Base-by-base conservation (phyloP, 2,888 invertebrate genomes). In the Xanthostigma xanthostigma region DNA sequence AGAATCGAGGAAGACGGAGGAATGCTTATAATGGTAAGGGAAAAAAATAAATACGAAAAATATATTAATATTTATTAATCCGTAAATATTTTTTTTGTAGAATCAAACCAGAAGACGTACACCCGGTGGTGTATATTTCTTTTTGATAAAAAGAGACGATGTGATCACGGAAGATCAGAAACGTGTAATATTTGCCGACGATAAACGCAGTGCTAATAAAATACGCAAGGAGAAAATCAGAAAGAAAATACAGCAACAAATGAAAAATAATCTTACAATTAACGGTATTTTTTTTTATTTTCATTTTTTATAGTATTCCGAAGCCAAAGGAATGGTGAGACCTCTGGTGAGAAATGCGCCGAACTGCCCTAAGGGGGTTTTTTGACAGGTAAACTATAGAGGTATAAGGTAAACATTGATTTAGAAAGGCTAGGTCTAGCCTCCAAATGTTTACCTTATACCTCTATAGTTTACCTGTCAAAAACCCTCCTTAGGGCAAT, bases 41-140 rank as follows among this genome's bases (percentile, higher is more conserved):
- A 12, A 39, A 39, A 13, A 14, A 10, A 9, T 39, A 9, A 39
- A 39, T 13, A 13, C 8, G 6, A 38, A n/a, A n/a, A 38, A 12
- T 38, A 9, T 12, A 39, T 13, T 13, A 12, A 11, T 8, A 13
- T 9, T 39, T 39, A 39, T 2, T 39, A 13, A 13, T 39, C 4
- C 1, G 39, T 39, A 9, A 8, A 14, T 17, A 38, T 47, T 50
- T 44, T 17, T 51, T 53, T 64, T 64, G 45, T 60, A 82, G 81
- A 87, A 88, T 66, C 83, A 84, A 43, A 76, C 75, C 8, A 75
- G 92, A 47, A 76, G 91, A 46, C 75, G 92, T 53, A 92, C 91
- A 6, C 81, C 91, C 0, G 92, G 92, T 10, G 92, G 92, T 17
- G 79, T 92, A 41, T 92, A 81, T 65, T 72, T 93, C 41, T 85